Percentiles rank a stretch among this genome's conserved stretches.
phyloP scores from a whole-genome alignment of 2,888 invertebrate species.

The Empis livida region DNA sequence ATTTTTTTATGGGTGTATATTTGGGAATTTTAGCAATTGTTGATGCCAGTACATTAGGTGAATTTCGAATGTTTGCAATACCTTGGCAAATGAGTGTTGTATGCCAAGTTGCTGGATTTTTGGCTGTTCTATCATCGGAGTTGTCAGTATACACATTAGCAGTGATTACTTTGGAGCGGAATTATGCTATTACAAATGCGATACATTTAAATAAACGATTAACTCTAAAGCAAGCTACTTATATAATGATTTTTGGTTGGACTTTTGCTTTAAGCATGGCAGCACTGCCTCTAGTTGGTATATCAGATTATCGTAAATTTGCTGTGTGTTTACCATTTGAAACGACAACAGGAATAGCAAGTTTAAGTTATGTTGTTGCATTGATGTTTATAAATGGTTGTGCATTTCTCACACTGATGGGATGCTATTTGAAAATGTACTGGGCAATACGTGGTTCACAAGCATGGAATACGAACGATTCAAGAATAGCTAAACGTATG shows the following conservation, averaged over 20 bases:
- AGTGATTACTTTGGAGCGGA: conserved; percentile 88
- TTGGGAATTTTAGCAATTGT: conserved; percentile 88
- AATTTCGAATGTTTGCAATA: conserved; percentile 92
- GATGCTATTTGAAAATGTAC: conserved; percentile 95
- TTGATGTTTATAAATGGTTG: conserved; percentile 85
- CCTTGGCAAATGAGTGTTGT: conserved; percentile 94
- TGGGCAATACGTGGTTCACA: conserved; percentile 94
- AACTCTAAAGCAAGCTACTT: conserved; percentile 81
- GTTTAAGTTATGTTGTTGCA: conserved; percentile 79
- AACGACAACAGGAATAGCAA: conserved; percentile 59
- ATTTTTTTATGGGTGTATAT: conserved; percentile 95
- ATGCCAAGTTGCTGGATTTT: conserved; percentile 87
- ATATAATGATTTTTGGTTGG: conserved; percentile 91
- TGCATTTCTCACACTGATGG: conserved; percentile 88
- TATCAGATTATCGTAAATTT: conserved; percentile 92
- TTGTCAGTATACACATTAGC: conserved; percentile 91
- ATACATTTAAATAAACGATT: conserved; percentile 92
- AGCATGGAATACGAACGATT: conserved; percentile 96
- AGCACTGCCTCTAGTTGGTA: conserved; percentile 72
- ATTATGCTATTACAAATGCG: conserved; percentile 95
- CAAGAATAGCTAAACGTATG: conserved; percentile 92
- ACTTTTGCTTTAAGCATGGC: conserved; percentile 78
- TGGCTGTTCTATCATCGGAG: conserved; percentile 88
- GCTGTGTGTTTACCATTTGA: conserved; percentile 95
- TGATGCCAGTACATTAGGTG: conserved; percentile 89